Base-by-base conservation (phyloP, 2,797 vertebrate species). In the Pteropus rufus region DNA sequence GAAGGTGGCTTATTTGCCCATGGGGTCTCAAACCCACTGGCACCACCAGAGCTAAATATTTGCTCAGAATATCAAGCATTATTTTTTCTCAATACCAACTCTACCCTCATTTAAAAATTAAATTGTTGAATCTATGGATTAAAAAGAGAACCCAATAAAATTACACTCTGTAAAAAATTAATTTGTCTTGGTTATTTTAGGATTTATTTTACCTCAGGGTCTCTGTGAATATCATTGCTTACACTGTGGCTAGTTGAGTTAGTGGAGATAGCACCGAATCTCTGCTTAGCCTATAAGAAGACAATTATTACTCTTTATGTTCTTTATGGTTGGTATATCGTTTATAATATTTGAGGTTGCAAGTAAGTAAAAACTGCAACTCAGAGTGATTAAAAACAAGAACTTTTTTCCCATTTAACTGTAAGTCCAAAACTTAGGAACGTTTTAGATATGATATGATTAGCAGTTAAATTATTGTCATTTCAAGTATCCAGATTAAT, bases 1-100 rank as follows among this genome's bases (percentile, higher is more conserved):
- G 41, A 72, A 93, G 70, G 56, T 94, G 72, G n/a, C 26, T 72
- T 85, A 60, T 79, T 89, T 92, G 36, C 36, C 19, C 65, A 60
- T 1, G 15, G 19, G 41, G 0, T 52, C 62, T 83, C 31, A 41
- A 49, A 36, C 31, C 18, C 12, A 92, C 4, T 56, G 65, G 14
- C 65, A 80, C 36, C 34, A 23, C 6, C 41, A 75, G 82, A 80
- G 15, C 52, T 49, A 77, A 93, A 94, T 21, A 89, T 91, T 82
- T 79, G 52, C 65, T 94, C 86, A 77, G 83, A 94, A 73, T 84
- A 91, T 11, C 54, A 96, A 92, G 8, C 24, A 89, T 70, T 46
- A 56, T 86, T 92, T 84, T 80, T 67, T 70, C 23, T 67, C 36
- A 70, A 52, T 82, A 70, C 18, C 34, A 85, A 31, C 36, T 36